Conservation (phyloP, 2,797 vertebrate species). For the Sebastes glaucus region DNA sequence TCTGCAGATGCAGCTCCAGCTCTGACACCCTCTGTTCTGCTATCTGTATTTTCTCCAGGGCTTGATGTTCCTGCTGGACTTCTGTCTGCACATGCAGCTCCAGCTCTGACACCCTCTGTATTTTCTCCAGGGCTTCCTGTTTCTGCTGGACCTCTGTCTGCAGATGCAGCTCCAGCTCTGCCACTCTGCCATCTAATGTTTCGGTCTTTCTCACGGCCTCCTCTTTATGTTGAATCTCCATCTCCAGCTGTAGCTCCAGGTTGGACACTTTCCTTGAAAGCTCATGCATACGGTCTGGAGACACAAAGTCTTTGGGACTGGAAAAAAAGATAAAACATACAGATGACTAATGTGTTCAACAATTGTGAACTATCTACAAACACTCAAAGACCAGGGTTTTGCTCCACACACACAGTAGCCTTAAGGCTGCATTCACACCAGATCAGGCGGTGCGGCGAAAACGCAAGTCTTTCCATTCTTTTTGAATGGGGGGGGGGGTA, state of each 20-base stretch:
- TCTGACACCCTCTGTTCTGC: constrained; percentile 45
- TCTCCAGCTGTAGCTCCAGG: constrained; percentile 71
- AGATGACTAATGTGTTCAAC: not conserved
- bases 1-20: constrained; percentile 53
- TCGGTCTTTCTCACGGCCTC: constrained; percentile 44
- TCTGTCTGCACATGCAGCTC: constrained; percentile 49
- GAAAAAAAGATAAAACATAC: not conserved
- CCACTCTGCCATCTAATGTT: not conserved
- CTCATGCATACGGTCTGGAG: constrained; percentile 35
- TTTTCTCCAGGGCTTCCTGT: constrained; percentile 38
- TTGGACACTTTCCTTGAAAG: constrained; percentile 59
- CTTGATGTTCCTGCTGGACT: constrained; percentile 58
- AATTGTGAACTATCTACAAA: not conserved
- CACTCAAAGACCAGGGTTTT: not conserved
- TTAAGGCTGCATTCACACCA: too few relatives aligned
- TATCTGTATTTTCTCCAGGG: constrained; percentile 17
- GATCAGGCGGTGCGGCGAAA: too few relatives aligned
- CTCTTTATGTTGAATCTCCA: constrained; percentile 55
- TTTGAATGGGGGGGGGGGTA: too few relatives aligned
- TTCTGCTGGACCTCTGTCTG: constrained; percentile 57
- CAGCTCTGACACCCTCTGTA: constrained; percentile 20
- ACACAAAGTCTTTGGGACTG: constrained; percentile 44
- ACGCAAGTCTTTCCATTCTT: too few relatives aligned
- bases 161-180: constrained; percentile 56
- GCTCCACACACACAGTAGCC: not conserved